Conservation (phyloP, 2,797 vertebrate species). For the Pseudomugil tenellus region DNA sequence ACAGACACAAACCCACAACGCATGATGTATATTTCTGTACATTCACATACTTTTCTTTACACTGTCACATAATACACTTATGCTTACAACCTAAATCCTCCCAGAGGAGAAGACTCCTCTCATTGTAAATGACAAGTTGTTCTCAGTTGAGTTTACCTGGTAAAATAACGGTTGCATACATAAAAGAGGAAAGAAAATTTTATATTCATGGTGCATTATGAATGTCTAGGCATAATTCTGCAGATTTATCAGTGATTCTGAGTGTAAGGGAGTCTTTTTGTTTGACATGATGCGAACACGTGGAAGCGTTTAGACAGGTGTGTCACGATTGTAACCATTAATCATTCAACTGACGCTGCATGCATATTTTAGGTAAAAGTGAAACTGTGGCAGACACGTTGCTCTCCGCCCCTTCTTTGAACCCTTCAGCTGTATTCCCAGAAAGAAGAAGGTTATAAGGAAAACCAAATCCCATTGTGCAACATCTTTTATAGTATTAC, state of each 20-base stretch:
- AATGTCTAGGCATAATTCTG: background rate
- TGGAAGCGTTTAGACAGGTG: background rate
- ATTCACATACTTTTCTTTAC: too few species aligned
- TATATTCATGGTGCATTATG: background rate
- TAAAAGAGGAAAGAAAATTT: too few species aligned
- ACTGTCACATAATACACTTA: too few species aligned
- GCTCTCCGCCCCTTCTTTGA: background rate
- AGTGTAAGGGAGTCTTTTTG: background rate
- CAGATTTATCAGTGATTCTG: background rate
- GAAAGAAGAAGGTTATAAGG: slow-evolving; percentile 2
- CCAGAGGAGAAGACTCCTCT: too few species aligned
- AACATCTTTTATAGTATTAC: too few species aligned
- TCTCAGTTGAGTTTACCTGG: too few species aligned
- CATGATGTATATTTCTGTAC: background rate
- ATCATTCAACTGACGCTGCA: background rate
- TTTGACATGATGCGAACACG: background rate
- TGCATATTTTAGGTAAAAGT: background rate
- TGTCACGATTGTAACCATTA: background rate
- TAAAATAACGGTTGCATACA: too few species aligned
- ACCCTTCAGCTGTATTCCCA: background rate
- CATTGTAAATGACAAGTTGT: too few species aligned
- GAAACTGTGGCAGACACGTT: background rate
- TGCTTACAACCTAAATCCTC: too few species aligned
- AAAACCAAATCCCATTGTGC: background rate
- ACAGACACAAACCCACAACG: background rate